Evolutionary conservation across 2,888 invertebrate species (phyloP).

Genomic region (Tenthredo scrophulariae): DNA sequence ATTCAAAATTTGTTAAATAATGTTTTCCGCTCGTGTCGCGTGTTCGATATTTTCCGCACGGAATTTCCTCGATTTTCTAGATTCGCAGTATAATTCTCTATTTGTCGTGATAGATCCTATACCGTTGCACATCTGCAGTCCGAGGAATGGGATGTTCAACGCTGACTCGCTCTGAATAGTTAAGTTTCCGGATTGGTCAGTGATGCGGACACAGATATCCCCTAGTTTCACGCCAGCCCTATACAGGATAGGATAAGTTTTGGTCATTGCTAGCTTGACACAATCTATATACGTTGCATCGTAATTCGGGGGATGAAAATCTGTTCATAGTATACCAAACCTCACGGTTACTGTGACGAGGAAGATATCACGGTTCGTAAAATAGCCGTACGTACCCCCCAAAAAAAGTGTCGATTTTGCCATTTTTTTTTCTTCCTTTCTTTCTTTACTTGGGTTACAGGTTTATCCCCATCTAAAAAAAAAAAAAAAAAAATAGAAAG

Average conservation of each 20-base stretch:
- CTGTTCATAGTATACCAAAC: conserved; percentile 62
- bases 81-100: neutral
- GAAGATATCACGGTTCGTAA: conserved; percentile 53
- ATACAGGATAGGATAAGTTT: neutral
- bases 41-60: conserved; percentile 13
- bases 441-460: neutral
- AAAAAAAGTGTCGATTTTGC: conserved; percentile 14
- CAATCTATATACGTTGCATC: conserved; percentile 57
- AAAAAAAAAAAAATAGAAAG: neutral
- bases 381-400: conserved; percentile 34
- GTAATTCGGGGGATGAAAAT: conserved; percentile 66
- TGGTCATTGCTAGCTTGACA: conserved; percentile 37
- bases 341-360: neutral
- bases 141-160: conserved; percentile 45
- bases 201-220: conserved; percentile 42
- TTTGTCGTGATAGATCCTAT: neutral
- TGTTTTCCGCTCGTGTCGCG: neutral
- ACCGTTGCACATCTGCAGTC: conserved; percentile 9
- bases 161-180: conserved; percentile 48
- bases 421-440: neutral
- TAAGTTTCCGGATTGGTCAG: conserved; percentile 44
- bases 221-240: neutral
- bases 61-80: neutral
- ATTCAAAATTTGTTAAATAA: neutral
- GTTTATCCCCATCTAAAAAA: neutral